These are phyloP conservation scores for Bubo bubo DNA, from an alignment of 2,113 vertebrate species.

Conservation along the genomic window DNA sequence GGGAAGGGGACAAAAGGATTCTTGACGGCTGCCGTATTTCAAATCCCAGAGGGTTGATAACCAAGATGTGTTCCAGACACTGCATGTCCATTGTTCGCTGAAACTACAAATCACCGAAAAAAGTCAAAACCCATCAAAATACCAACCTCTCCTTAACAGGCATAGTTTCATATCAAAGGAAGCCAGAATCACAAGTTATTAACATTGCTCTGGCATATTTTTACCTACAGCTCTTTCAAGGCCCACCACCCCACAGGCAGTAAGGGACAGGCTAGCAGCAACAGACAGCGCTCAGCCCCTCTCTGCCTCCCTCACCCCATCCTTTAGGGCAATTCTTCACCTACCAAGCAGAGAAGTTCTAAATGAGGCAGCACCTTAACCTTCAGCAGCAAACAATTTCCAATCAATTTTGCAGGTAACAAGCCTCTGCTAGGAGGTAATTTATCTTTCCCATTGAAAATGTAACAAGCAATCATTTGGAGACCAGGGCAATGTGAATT, in stretches of 20 bases:
- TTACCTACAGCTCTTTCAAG: not conserved
- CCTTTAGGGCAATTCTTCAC: not conserved
- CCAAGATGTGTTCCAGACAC: not conserved
- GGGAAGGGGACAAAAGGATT: not conserved
- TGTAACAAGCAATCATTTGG: slow-evolving; percentile 24
- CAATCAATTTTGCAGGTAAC: slow-evolving; percentile 52
- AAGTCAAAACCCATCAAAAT: not conserved
- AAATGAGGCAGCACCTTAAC: slow-evolving; percentile 22
- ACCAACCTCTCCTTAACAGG: not conserved
- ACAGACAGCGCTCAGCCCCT: not conserved
- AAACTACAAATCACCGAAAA: not conserved
- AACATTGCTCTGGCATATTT: not conserved
- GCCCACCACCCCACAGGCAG: not conserved
- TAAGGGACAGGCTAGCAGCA: not conserved
- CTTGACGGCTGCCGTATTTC: not conserved
- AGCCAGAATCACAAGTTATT: not conserved
- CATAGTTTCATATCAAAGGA: not conserved
- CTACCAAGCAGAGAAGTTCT: not conserved
- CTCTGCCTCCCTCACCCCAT: not conserved
- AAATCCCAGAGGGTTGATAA: not conserved
- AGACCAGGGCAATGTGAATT: slow-evolving; percentile 35
- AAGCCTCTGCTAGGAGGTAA: slow-evolving; percentile 14
- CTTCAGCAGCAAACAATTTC: slow-evolving; percentile 37
- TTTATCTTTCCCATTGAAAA: slow-evolving; percentile 54
- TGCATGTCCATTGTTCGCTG: not conserved